Evolutionary conservation across 1,140 invertebrate genomes (phyloP).

Genomic region (Brachystomella parvula): DNA sequence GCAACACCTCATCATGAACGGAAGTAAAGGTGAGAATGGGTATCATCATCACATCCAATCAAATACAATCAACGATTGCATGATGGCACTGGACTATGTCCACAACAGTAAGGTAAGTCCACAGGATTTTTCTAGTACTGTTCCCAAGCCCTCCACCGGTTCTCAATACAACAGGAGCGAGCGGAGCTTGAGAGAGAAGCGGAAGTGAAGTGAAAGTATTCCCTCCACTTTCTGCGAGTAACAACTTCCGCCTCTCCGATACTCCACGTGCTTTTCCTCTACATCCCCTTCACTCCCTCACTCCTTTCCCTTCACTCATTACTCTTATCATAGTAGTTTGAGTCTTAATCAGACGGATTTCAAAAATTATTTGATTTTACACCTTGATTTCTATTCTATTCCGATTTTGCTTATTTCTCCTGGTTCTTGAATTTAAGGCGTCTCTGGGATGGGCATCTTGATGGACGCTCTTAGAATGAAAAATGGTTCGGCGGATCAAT

Average conservation of each 20-base stretch:
- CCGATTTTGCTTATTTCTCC: neutral
- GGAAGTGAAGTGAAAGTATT: neutral
- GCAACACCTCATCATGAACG: slow-evolving; percentile 14
- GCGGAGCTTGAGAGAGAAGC: too few relatives aligned
- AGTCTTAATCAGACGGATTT: neutral
- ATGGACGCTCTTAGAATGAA: neutral
- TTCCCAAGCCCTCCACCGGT: neutral
- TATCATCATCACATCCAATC: slow-evolving; percentile 43
- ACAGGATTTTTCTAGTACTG: neutral
- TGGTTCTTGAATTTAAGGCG: neutral
- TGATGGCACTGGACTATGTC: slow-evolving; percentile 61
- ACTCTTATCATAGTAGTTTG: neutral
- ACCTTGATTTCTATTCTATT: neutral
- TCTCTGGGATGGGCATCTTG: neutral
- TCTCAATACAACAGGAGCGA: slow-evolving; percentile 7
- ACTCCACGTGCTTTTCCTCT: too few relatives aligned
- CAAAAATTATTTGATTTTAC: neutral
- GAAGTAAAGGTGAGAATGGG: slow-evolving; percentile 56
- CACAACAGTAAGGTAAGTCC: slow-evolving; percentile 57
- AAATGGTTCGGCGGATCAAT: neutral
- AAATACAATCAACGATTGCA: slow-evolving; percentile 52
- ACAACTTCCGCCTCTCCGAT: too few relatives aligned
- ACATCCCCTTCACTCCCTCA: too few relatives aligned
- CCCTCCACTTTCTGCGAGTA: neutral
- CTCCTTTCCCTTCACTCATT: neutral